phyloP scores from a whole-genome alignment of 2,888 invertebrate species.

The Cataglyphis cursor region DNA sequence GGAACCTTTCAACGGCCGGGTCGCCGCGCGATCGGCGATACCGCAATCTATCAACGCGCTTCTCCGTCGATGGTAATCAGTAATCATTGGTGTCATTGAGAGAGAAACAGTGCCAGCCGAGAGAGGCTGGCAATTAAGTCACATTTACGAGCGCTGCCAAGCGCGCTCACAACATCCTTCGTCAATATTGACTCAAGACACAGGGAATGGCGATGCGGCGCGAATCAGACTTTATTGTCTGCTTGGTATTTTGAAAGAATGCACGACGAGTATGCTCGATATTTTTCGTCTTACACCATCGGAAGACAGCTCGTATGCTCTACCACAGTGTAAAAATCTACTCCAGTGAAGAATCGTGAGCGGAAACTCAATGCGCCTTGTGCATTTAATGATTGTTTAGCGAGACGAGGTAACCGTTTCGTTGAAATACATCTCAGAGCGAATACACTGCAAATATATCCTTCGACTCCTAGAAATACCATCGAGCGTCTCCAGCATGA shows the following conservation, averaged over 20 bases:
- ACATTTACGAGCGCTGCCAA: slow-evolving; percentile 52
- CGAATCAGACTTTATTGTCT: slow-evolving; percentile 29
- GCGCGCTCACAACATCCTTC: slow-evolving; percentile 39
- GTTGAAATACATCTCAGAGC: slow-evolving; percentile 30
- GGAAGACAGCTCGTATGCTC: not conserved
- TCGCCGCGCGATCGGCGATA: slow-evolving; percentile 30
- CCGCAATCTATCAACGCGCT: slow-evolving; percentile 49
- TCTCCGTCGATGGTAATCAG: slow-evolving; percentile 48
- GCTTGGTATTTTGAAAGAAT: not conserved
- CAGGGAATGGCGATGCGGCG: slow-evolving; percentile 3
- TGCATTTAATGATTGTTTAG: slow-evolving; percentile 37
- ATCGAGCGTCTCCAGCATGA: slow-evolving; percentile 26
- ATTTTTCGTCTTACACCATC: not conserved
- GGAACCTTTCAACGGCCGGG: slow-evolving; percentile 27
- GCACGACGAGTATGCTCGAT: slow-evolving; percentile 20
- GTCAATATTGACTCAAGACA: slow-evolving; percentile 47
- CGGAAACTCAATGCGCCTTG: not conserved
- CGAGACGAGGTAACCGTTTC: slow-evolving; percentile 38
- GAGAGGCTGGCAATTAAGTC: slow-evolving; percentile 66
- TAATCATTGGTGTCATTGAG: slow-evolving; percentile 66
- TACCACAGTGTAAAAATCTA: not conserved
- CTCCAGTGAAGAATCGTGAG: slow-evolving; percentile 11
- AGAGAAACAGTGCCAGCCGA: slow-evolving; percentile 55
- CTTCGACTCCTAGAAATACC: slow-evolving; percentile 35
- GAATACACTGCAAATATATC: slow-evolving; percentile 45